These are phyloP conservation scores for Amiota minor DNA, from an alignment of 2,888 invertebrate species.

Conservation along the genomic window DNA sequence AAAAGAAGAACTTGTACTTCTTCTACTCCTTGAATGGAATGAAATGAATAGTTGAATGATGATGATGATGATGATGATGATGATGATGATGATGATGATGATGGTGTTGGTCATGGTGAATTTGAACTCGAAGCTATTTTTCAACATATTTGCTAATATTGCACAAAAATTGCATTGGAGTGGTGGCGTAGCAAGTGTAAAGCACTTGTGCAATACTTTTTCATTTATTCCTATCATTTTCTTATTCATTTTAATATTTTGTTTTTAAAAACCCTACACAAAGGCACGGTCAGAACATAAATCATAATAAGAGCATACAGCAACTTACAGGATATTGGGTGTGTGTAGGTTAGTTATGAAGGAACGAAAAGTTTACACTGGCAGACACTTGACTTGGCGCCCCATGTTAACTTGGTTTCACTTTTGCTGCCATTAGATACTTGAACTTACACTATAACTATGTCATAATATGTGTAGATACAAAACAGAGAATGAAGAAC, in stretches of 20 bases:
- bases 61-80: background rate
- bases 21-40: background rate
- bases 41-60: background rate
- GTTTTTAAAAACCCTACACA: background rate
- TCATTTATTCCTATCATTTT: slow-evolving; percentile 1
- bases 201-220: background rate
- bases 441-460: slow-evolving; percentile 19
- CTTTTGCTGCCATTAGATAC: slow-evolving; percentile 38
- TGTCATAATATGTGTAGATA: background rate
- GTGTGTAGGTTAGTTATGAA: background rate
- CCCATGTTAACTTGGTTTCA: slow-evolving; percentile 34
- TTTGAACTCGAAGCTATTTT: slow-evolving; percentile 4
- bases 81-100: background rate
- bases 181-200: background rate
- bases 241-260: background rate
- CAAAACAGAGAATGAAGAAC: background rate
- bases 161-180: background rate
- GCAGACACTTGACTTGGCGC: background rate
- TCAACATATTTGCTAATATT: slow-evolving; percentile 4
- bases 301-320: slow-evolving; percentile 16
- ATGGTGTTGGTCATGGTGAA: background rate
- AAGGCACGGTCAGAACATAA: background rate
- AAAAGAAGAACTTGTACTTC: background rate
- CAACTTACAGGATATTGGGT: background rate
- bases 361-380: background rate